Evolutionary conservation across 2,888 invertebrate species (phyloP).

Genomic region (Molanna angustata): DNA sequence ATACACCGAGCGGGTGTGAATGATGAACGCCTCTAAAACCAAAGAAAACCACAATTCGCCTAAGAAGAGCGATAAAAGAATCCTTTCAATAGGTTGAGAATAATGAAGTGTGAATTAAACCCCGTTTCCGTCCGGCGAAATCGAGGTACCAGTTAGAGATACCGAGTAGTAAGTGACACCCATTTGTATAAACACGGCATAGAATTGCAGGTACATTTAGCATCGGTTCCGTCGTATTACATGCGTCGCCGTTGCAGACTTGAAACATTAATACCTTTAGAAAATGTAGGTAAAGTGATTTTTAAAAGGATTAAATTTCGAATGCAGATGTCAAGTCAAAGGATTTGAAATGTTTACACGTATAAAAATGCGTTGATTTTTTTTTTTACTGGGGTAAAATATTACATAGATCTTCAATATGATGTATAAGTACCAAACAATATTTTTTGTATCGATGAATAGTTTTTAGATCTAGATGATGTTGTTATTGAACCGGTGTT

Average conservation of each 20-base stretch:
- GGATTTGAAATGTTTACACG: too few relatives aligned
- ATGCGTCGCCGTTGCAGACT: too few relatives aligned
- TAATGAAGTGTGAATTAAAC: constrained; percentile 19
- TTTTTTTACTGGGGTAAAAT: too few relatives aligned
- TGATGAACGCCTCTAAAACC: constrained; percentile 20
- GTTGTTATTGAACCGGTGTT: too few relatives aligned
- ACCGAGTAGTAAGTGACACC: neutral
- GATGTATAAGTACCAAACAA: too few relatives aligned
- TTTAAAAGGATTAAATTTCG: neutral
- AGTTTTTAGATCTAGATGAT: too few relatives aligned
- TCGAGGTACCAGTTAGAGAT: neutral
- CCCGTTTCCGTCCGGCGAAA: neutral
- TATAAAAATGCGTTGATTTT: too few relatives aligned
- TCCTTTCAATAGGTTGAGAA: constrained; percentile 17
- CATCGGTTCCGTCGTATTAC: too few relatives aligned
- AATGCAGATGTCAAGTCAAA: constrained; percentile 5
- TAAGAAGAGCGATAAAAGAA: constrained; percentile 1
- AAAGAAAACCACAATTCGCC: neutral
- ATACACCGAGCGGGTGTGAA: constrained; percentile 30
- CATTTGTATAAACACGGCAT: neutral
- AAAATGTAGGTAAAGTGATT: neutral
- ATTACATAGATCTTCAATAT: too few relatives aligned
- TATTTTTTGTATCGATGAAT: too few relatives aligned
- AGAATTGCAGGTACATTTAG: neutral
- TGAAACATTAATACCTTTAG: too few relatives aligned